Conservation (phyloP, 2,797 vertebrate species). For the Cheracebus regulus region DNA sequence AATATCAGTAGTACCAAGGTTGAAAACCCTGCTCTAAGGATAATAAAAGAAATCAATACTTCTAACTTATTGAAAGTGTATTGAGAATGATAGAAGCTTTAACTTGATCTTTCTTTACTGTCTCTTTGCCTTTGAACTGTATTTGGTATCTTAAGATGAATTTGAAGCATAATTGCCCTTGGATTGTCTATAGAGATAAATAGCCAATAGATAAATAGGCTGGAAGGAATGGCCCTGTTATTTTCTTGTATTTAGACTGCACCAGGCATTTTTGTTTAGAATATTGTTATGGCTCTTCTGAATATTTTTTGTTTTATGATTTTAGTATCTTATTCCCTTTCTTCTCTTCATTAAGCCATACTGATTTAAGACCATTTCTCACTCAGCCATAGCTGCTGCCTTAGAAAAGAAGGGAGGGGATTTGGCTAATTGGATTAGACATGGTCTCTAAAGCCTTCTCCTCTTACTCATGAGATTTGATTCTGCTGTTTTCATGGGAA, state of each 20-base stretch:
- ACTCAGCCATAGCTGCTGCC: not conserved
- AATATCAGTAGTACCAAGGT: not conserved
- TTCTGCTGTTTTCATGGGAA: constrained; percentile 18
- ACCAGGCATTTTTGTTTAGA: not conserved
- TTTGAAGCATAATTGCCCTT: not conserved
- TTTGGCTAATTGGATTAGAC: constrained; percentile 15
- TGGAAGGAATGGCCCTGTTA: not conserved
- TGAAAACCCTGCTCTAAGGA: not conserved
- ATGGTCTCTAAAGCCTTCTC: constrained; percentile 32
- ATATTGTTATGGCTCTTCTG: not conserved
- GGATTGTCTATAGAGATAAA: not conserved
- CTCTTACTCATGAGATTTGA: constrained; percentile 31
- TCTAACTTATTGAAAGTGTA: not conserved
- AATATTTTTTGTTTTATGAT: not conserved
- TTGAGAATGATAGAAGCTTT: not conserved
- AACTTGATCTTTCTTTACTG: not conserved
- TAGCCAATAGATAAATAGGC: not conserved
- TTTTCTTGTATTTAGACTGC: not conserved
- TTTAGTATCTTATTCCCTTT: not conserved
- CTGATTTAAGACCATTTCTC: not conserved
- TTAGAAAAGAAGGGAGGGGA: not conserved
- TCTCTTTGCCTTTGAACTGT: not conserved
- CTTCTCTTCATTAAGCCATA: not conserved
- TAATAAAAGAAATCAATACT: not conserved
- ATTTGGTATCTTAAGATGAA: not conserved